Evolutionary conservation across 2,888 invertebrate species (phyloP).

Genomic region (Dinocampus coccinellae): DNA sequence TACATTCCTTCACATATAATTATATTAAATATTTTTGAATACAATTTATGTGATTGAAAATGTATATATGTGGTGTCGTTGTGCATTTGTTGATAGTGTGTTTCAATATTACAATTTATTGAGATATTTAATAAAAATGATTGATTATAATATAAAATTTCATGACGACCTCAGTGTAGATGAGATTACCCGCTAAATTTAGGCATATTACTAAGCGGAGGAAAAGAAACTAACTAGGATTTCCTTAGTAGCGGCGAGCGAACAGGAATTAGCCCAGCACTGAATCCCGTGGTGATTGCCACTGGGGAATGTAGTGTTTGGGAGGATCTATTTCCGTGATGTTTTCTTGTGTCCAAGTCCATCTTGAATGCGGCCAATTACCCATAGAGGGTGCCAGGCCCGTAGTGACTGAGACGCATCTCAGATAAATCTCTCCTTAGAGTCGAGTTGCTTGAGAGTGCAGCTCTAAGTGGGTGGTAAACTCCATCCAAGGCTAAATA

Average conservation of each 20-base stretch:
- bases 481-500: conserved; percentile 73
- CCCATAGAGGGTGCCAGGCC: conserved; percentile 73
- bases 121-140: background rate
- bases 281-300: conserved; percentile 70
- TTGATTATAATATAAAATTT: too few relatives aligned
- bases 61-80: too few relatives aligned
- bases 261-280: conserved; percentile 76
- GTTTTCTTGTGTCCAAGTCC: conserved; percentile 69
- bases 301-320: conserved; percentile 73
- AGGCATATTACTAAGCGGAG: conserved; percentile 34
- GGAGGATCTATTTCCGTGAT: conserved; percentile 66
- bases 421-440: conserved; percentile 61
- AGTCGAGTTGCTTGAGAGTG: conserved; percentile 73
- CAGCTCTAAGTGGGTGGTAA: conserved; percentile 74
- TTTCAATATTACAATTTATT: background rate
- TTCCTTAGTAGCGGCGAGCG: conserved; percentile 75
- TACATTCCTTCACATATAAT: too few relatives aligned
- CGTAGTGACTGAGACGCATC: conserved; percentile 67
- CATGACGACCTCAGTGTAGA: conserved; percentile 37
- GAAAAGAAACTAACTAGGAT: conserved; percentile 32
- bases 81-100: background rate
- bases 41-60: too few relatives aligned
- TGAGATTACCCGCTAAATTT: conserved; percentile 24
- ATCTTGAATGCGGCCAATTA: conserved; percentile 72
- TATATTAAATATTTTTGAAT: too few relatives aligned